Conservation (phyloP, 2,797 vertebrate species). For the Vireo griseus region DNA sequence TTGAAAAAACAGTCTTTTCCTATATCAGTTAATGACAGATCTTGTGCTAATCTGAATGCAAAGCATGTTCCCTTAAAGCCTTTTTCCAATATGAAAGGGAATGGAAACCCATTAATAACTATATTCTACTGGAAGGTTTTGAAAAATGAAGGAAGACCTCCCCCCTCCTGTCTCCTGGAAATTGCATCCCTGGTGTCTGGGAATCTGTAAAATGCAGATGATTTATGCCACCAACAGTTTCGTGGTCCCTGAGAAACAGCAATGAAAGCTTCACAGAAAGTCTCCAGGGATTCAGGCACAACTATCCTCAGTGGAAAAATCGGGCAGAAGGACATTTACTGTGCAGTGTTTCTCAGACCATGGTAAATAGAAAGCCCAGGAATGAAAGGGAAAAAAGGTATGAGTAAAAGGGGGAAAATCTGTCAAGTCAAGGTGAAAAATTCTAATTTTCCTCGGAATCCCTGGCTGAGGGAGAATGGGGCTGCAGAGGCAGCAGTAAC, state of each 20-base stretch:
- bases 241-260: slow-evolving; percentile 5
- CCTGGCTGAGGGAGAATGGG: not conserved
- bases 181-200: slow-evolving; percentile 14
- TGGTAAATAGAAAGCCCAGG: not conserved
- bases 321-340: not conserved
- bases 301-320: not conserved
- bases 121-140: slow-evolving; percentile 31
- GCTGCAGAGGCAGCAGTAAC: not conserved
- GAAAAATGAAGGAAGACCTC: slow-evolving; percentile 37
- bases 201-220: slow-evolving; percentile 35
- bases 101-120: slow-evolving; percentile 48
- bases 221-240: slow-evolving; percentile 30
- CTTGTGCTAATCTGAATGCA: slow-evolving; percentile 54
- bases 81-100: slow-evolving; percentile 31
- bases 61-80: not conserved
- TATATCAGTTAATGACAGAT: not conserved
- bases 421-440: not conserved
- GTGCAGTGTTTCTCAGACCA: not conserved
- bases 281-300: not conserved
- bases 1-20: slow-evolving; percentile 49
- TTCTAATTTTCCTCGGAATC: not conserved
- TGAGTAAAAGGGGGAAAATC: not conserved
- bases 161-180: not conserved
- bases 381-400: not conserved
- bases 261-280: slow-evolving; percentile 15